phyloP scores from a whole-genome alignment of 1,140 invertebrate species.

The Drosophila yakuba region DNA sequence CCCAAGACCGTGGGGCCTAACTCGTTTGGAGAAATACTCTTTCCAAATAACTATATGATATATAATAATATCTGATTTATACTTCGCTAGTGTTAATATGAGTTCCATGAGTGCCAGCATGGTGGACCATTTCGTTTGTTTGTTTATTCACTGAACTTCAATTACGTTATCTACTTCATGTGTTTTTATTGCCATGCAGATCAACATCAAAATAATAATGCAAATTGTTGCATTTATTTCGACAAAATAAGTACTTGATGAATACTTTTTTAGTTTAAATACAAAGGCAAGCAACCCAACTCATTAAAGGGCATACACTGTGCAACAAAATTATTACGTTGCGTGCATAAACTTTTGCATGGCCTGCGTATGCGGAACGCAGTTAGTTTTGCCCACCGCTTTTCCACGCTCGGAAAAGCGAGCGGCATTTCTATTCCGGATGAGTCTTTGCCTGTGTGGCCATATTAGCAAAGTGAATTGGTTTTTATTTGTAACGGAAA shows the following conservation, averaged over 20 bases:
- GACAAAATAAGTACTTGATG: too few species aligned
- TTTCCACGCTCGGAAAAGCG: constrained; percentile 15
- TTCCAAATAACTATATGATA: not conserved
- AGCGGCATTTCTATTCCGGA: constrained; percentile 55
- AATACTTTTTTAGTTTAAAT: not conserved
- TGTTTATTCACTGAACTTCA: too few species aligned
- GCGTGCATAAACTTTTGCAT: constrained; percentile 71
- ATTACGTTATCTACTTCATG: too few species aligned
- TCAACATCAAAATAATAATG: too few species aligned
- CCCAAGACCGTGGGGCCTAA: not conserved
- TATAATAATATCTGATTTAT: too few species aligned
- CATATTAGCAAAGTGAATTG: constrained; percentile 82
- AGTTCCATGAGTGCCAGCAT: too few species aligned
- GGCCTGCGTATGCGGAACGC: constrained; percentile 61
- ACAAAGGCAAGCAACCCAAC: not conserved
- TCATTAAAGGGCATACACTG: constrained; percentile 7
- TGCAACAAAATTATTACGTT: constrained; percentile 70
- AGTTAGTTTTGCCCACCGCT: constrained; percentile 19
- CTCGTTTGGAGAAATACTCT: constrained; percentile 9
- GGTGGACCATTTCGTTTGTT: too few species aligned
- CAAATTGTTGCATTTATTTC: too few species aligned
- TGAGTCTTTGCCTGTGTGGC: constrained; percentile 65
- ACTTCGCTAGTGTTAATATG: too few species aligned
- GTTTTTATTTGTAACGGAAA: constrained; percentile 82
- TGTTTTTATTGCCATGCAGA: too few species aligned